Base-by-base conservation (phyloP, 2,888 invertebrate genomes). In the Scaptomyza reducta region DNA sequence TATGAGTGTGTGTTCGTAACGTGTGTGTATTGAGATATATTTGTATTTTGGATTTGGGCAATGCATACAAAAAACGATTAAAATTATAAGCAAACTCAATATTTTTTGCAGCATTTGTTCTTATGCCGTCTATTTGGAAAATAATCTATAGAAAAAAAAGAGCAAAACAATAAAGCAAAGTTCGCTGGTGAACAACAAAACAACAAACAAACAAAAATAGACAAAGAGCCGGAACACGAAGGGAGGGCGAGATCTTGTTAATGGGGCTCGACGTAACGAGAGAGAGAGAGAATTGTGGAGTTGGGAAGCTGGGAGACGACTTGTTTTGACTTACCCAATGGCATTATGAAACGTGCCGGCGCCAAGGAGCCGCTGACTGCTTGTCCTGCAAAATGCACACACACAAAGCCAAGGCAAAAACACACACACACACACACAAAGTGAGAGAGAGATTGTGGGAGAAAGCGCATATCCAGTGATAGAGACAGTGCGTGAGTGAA, bases 101-200 rank as follows among this genome's bases (percentile, higher is more conserved):
- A 89, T 88, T 90, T 90, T 88, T 90, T 90, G 89, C 79, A 86
- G 87, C 84, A 86, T 73, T 77, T 79, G 69, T 86, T 87, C 72
- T 90, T 90, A 79, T 83, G 81, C 77, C 90, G 70, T 85, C 90
- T 90, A 90, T 90, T 90, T 62, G 90, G 90, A 70, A 79, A 90
- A 87, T 90, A 90, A 85, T 90, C 90, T 90, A 90, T 79, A 89
- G 85, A 65, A 70, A 70, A 71, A 51, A 69, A 53, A 18, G 18
- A 47, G 10, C n/a, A 49, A 72, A 55, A 56, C 29, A 40, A 49
- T 61, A 74, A 40, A 58, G 56, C 56, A 51, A 33, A 59, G 31
- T 35, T 56, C 22, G 11, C 6, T 35, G 33, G n/a, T 50, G 47
- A 54, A 59, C 42, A 50, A 60, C 22, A 22, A 22, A 22, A 5